Evolutionary conservation across 2,888 invertebrate genomes (phyloP).

Genomic region (Diogma glabrata): DNA sequence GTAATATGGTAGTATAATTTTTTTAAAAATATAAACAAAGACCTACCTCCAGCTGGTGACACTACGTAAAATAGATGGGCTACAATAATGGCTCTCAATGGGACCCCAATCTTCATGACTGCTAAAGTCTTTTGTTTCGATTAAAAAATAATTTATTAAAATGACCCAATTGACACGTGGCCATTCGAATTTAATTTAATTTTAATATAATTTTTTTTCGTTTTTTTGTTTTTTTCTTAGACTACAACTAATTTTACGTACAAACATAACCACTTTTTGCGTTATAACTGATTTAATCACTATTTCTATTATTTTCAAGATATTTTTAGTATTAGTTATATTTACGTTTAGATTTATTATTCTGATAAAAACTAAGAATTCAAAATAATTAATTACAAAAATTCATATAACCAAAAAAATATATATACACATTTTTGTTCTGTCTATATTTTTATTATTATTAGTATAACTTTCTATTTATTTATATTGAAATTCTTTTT

Average conservation of each 20-base stretch:
- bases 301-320: no score
- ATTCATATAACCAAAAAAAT: no score
- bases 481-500: no score
- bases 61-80: slow-evolving; percentile 35
- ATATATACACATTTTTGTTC: no score
- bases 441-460: no score
- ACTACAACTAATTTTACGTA: not conserved
- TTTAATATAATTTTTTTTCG: not conserved
- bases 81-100: slow-evolving; percentile 33
- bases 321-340: no score
- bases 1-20: no score
- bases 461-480: no score
- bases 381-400: no score
- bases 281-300: no score
- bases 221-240: slow-evolving; percentile 2
- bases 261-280: not conserved
- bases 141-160: slow-evolving; percentile 1
- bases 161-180: slow-evolving; percentile 9
- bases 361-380: no score
- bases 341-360: no score
- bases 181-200: slow-evolving; percentile 8
- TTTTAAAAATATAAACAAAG: slow-evolving; percentile 7
- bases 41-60: slow-evolving; percentile 37
- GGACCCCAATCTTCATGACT: slow-evolving; percentile 36
- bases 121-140: slow-evolving; percentile 17